Evolutionary conservation across 2,888 invertebrate species (phyloP).

Genomic region (Agriopis aurantiaria): DNA sequence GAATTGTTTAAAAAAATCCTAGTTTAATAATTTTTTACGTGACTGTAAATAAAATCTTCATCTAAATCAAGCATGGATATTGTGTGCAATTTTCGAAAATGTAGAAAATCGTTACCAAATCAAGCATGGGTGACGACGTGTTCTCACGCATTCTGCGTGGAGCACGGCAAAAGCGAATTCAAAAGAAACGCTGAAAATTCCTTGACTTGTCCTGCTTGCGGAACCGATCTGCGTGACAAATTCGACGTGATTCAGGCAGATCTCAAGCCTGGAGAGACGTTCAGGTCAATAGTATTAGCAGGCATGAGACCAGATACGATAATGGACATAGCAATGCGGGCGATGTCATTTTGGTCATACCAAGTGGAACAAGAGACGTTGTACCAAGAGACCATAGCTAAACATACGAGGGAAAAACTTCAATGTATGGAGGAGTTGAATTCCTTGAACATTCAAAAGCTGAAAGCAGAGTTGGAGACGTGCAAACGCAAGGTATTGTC

Average conservation of each 20-base stretch:
- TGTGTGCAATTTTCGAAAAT: conserved; percentile 84
- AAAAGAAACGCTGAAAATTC: conserved; percentile 77
- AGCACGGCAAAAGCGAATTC: conserved; percentile 83
- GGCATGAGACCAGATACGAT: conserved; percentile 84
- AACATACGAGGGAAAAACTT: conserved; percentile 77
- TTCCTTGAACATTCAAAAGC: conserved; percentile 74
- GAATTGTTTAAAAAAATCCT: not conserved
- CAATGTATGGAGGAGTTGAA: conserved; percentile 81
- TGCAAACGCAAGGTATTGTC: conserved; percentile 77
- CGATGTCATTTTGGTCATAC: conserved; percentile 85
- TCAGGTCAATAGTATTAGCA: conserved; percentile 83
- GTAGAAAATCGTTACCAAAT: conserved; percentile 76
- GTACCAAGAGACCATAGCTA: conserved; percentile 80
- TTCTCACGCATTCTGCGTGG: conserved; percentile 85
- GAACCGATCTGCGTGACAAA: conserved; percentile 79
- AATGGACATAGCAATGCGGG: conserved; percentile 85
- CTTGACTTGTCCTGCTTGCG: conserved; percentile 82
- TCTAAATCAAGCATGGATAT: conserved; percentile 65
- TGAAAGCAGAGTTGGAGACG: conserved; percentile 80
- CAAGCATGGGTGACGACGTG: conserved; percentile 85
- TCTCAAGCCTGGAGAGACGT: conserved; percentile 81
- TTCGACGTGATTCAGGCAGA: conserved; percentile 85
- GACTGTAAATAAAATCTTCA: not conserved
- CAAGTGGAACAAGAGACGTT: conserved; percentile 83
- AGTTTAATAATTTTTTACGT: not conserved